Evolutionary conservation across 1,140 invertebrate genomes (phyloP), one percentile per base, ranked within the genome.

Genomic region (Euschistus heros): DNA sequence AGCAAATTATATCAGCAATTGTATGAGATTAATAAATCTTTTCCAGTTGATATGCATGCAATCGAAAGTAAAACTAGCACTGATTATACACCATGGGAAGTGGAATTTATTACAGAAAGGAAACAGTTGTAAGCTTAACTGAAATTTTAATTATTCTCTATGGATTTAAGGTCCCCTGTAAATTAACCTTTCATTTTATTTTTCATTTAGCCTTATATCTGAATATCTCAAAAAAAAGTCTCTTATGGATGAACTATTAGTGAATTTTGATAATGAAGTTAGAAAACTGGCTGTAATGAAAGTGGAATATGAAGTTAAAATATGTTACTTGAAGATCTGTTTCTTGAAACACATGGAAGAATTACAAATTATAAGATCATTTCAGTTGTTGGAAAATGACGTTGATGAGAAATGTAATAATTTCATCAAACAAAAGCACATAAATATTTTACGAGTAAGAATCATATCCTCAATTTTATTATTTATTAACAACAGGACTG

Each of bases 371-470:
- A 55, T 52, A 26, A 22, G 30, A 54, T 5, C n/a, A 5, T 63
- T 47, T 33, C 61, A 46, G n/a, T 63, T 46, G 22, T 17, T 57
- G 26, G 52, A 44, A 46, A 17, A 44, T 10, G 7, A 37, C 42
- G 15, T 60, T 52, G 46, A 55, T 18, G 52, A 22, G 10, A 60
- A 46, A 68, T 20, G 24, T 24, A 13, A 24, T 17, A 26, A 18
- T 5, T 18, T 60, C 26, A 26, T 64, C 5, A 33, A 59, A 44
- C 24, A 54, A 33, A 52, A 61, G 27, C 26, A 63, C 46, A 60
- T 61, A 13, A 22, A 44, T 42, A 42, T 59, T 57, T 63, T 63
- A 30, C 30, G 81, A 82, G 66, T 86, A 84, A 70, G 81, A 81
- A 71, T 22, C n/a, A n/a, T n/a, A n/a, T n/a, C n/a, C n/a, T n/a